Evolutionary conservation across 2,113 vertebrate genomes (phyloP), one percentile per base, ranked within the genome.

Genomic region (Xiphias gladius): DNA sequence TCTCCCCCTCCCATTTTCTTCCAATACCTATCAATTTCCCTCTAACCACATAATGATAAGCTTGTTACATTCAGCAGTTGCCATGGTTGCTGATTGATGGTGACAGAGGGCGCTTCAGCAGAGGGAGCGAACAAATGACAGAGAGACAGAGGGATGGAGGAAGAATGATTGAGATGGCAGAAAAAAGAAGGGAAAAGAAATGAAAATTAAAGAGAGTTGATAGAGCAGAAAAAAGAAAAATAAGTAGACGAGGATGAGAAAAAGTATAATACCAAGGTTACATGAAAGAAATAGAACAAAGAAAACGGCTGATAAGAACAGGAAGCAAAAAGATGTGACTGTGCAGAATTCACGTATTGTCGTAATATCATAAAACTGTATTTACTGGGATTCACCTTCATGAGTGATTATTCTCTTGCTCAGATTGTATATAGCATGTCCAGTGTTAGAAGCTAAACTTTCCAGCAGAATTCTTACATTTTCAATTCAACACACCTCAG

Each of bases 81-180:
- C 92, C 88, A 94, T 92, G 92, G 91, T 85, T 82, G 86, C 88
- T 94, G 93, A 94, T 92, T 94, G 91, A 93, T 92, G 93, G 85
- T 77, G 80, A 86, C 75, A 72, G 72, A 84, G 77, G 12, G 66
- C 63, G 91, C 73, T 80, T 70, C 55, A 7, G 85, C 63, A 70
- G 57, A 76, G 59, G 61, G 54, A 78, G 71, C 8, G 24, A 80
- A 82, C 54, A 77, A 75, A 88, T 70, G 88, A 66, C 63, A 76
- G 20, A 50, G 69, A 70, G 73, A 72, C 19, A 8, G 50, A 48
- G 43, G 24, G 28, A 84, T 32, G 62, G 50, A 78, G 71, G 41
- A 69, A 32, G 71, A 81, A 39, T 28, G 78, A 89, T 85, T 85
- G 71, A 79, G 75, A 77, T 59, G 52, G 65, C 58, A 48, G 30